Evolutionary conservation across 2,113 vertebrate genomes (phyloP).

Genomic region (Channa maculata): DNA sequence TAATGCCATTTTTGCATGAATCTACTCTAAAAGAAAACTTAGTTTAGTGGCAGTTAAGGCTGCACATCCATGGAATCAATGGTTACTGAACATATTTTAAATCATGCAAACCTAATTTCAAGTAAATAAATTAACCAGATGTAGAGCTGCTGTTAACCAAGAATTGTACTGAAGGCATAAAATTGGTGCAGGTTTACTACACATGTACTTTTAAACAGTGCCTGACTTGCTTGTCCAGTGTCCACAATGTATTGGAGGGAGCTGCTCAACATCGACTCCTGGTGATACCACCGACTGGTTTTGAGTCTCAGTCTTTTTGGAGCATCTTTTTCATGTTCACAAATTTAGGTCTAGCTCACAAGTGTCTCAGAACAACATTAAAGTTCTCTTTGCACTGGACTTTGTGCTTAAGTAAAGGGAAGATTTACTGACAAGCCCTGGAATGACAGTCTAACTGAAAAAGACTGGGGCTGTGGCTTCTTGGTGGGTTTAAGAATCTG

Average conservation of each 20-base stretch:
- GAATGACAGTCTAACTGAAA: slow-evolving; percentile 17
- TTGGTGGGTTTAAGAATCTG: slow-evolving; percentile 19
- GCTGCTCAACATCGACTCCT: slow-evolving; percentile 4
- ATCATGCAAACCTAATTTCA: slow-evolving; percentile 11
- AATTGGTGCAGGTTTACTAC: neutral
- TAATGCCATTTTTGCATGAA: slow-evolving; percentile 46
- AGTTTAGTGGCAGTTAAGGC: slow-evolving; percentile 2
- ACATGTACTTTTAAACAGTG: neutral
- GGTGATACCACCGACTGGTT: slow-evolving; percentile 28
- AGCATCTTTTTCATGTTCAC: slow-evolving; percentile 30
- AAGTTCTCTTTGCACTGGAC: neutral
- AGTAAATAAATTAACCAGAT: slow-evolving; percentile 35
- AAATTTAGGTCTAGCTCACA: slow-evolving; percentile 26
- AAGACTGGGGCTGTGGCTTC: slow-evolving; percentile 13
- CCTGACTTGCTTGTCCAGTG: neutral
- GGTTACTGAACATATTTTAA: slow-evolving; percentile 1
- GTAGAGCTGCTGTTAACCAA: slow-evolving; percentile 5
- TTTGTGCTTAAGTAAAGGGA: slow-evolving; percentile 24
- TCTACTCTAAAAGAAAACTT: slow-evolving; percentile 24
- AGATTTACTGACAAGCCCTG: slow-evolving; percentile 21
- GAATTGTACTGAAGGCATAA: slow-evolving; percentile 9
- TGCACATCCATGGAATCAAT: slow-evolving; percentile 17
- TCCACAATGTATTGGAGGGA: neutral
- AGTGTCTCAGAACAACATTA: slow-evolving; percentile 10
- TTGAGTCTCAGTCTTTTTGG: slow-evolving; percentile 17